Conservation (phyloP, 2,888 invertebrate species). For the Pardosa pseudoannulata region DNA sequence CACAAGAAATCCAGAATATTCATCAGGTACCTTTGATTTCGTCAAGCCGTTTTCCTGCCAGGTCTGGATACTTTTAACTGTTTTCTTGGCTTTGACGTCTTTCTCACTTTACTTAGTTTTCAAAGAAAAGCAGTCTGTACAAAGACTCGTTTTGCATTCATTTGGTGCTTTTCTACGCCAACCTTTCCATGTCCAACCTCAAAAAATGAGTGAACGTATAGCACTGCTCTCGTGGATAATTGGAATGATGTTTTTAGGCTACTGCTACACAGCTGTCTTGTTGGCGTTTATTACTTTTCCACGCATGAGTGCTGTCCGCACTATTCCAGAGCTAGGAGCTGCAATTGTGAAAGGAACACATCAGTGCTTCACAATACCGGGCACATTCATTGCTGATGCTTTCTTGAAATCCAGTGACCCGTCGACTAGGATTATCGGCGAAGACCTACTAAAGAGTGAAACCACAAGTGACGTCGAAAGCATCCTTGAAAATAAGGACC, state of each 20-base stretch:
- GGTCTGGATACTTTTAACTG: background rate
- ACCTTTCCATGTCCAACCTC: background rate
- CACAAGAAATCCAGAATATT: background rate
- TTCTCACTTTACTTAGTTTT: background rate
- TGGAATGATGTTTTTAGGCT: background rate
- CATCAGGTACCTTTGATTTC: background rate
- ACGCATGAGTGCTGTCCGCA: background rate
- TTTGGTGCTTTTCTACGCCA: background rate
- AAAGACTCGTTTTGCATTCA: background rate
- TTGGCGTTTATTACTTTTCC: background rate
- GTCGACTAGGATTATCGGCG: background rate
- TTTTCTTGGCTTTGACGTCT: background rate
- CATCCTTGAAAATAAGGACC: background rate
- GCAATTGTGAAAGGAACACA: background rate
- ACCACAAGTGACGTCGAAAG: background rate
- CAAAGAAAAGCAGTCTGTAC: background rate
- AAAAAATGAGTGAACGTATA: background rate
- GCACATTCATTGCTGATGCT: background rate
- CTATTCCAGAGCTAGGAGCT: background rate
- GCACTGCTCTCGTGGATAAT: background rate
- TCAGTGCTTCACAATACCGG: background rate
- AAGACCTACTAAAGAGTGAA: background rate
- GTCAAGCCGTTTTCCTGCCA: background rate
- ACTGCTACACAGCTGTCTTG: background rate
- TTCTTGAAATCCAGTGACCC: background rate